Conservation (phyloP, 2,888 invertebrate species). For the Clitarchus hookeri region DNA sequence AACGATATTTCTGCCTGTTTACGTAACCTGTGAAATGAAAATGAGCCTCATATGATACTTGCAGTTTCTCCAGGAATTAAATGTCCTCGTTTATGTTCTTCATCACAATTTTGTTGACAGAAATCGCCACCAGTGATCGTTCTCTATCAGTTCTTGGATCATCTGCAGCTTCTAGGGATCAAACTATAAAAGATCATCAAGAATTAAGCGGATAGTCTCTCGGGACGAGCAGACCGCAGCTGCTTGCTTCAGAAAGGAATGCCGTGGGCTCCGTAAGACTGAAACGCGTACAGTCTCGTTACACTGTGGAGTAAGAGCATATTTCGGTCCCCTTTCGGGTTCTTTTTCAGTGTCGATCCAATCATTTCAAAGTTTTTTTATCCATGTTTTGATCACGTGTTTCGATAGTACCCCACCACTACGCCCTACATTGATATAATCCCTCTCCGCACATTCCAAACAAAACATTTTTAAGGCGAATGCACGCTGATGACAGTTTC, state of each 20-base stretch:
- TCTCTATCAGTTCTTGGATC: constrained; percentile 27
- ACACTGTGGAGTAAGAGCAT: constrained; percentile 9
- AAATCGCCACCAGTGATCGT: constrained; percentile 27
- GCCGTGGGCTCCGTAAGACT: constrained; percentile 21
- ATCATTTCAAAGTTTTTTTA: constrained; percentile 21
- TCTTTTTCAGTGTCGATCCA: not conserved
- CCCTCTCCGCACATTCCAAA: too few relatives aligned
- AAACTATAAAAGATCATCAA: constrained; percentile 22
- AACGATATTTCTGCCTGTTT: constrained; percentile 23
- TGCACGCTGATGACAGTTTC: not conserved
- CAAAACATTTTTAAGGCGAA: not conserved
- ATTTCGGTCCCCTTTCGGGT: constrained; percentile 15
- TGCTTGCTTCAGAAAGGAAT: constrained; percentile 21
- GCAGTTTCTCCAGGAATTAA: not conserved
- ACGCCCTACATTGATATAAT: too few relatives aligned
- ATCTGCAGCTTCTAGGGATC: constrained; percentile 26
- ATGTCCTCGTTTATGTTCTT: too few relatives aligned
- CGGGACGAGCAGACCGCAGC: not conserved
- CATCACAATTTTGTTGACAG: constrained; percentile 29
- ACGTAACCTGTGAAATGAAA: constrained; percentile 29
- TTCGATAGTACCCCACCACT: too few relatives aligned
- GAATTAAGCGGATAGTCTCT: constrained; percentile 21
- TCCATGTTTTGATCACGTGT: not conserved
- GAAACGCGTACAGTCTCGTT: not conserved
- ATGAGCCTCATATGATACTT: constrained; percentile 27